These are phyloP conservation scores for Poeciliopsis prolifica DNA, from an alignment of 2,113 vertebrate species.

Conservation along the genomic window DNA sequence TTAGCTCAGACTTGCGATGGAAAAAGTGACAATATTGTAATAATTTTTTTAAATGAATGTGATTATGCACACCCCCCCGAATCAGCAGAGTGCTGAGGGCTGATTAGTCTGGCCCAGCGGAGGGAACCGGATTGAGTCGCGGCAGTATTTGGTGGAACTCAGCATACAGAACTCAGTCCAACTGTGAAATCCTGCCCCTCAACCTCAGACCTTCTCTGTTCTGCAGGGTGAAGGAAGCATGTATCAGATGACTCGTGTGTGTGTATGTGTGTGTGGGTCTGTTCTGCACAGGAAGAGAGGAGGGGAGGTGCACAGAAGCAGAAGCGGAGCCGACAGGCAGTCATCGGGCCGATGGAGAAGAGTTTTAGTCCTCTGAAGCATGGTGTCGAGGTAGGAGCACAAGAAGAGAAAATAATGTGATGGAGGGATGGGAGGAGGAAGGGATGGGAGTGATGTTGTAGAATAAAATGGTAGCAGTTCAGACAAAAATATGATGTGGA, in stretches of 20 bases:
- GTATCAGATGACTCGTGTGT: background rate
- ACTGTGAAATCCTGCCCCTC: background rate
- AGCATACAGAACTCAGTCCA: slow-evolving; percentile 12
- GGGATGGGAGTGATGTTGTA: background rate
- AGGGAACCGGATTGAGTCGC: slow-evolving; percentile 26
- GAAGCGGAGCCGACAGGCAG: slow-evolving; percentile 71
- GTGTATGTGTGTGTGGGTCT: background rate
- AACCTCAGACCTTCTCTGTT: slow-evolving; percentile 25
- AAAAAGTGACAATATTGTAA: background rate
- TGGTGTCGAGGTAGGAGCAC: slow-evolving; percentile 30
- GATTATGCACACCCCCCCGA: slow-evolving; percentile 1
- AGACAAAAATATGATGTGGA: background rate
- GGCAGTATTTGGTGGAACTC: slow-evolving; percentile 27
- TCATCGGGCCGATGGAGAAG: slow-evolving; percentile 62
- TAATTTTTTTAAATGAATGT: background rate
- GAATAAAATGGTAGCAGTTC: background rate
- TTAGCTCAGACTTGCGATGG: background rate
- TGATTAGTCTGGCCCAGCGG: background rate
- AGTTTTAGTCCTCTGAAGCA: slow-evolving; percentile 80
- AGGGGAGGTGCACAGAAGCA: slow-evolving; percentile 58
- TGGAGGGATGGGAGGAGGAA: background rate
- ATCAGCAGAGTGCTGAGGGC: background rate
- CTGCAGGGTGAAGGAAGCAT: slow-evolving; percentile 17
- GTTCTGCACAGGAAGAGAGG: slow-evolving; percentile 24
- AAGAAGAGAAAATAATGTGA: background rate